Conservation (phyloP, 2,888 invertebrate species). For the Polymixis flavicincta region DNA sequence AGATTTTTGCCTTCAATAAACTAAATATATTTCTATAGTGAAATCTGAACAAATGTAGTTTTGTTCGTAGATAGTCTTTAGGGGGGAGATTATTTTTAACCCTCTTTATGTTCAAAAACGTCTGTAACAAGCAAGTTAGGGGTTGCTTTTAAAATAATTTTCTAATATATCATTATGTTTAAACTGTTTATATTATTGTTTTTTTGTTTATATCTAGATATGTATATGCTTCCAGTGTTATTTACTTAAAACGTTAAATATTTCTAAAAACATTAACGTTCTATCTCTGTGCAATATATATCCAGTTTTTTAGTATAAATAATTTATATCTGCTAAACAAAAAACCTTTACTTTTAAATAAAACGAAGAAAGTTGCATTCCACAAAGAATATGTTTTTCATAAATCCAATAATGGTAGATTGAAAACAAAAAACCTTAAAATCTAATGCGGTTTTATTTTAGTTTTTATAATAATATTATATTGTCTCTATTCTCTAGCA, state of each 20-base stretch:
- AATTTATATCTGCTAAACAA: background rate
- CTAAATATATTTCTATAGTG: conserved; percentile 43
- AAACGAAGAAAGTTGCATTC: too few relatives aligned
- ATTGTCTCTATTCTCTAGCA: conserved; percentile 25
- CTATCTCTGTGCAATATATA: conserved; percentile 23
- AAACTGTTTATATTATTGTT: conserved; percentile 8
- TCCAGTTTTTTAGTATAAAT: conserved; percentile 8
- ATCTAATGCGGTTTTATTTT: background rate
- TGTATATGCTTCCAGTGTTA: conserved; percentile 10
- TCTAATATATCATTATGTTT: conserved; percentile 15
- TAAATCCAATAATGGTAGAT: background rate
- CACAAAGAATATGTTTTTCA: background rate
- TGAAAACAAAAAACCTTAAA: background rate
- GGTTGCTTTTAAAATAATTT: background rate
- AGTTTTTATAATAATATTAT: background rate
- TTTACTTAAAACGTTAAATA: conserved; percentile 31
- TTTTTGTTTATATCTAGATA: conserved; percentile 15
- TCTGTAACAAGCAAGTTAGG: background rate
- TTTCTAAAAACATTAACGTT: conserved; percentile 32
- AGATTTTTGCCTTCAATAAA: conserved; percentile 12
- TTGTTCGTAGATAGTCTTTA: conserved; percentile 61
- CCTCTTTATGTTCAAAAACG: conserved; percentile 4
- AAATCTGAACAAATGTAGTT: conserved; percentile 56
- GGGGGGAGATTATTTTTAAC: conserved; percentile 50
- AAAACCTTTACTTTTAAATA: background rate